Base-by-base conservation (phyloP, 2,797 vertebrate species). In the Cygnus olor region DNA sequence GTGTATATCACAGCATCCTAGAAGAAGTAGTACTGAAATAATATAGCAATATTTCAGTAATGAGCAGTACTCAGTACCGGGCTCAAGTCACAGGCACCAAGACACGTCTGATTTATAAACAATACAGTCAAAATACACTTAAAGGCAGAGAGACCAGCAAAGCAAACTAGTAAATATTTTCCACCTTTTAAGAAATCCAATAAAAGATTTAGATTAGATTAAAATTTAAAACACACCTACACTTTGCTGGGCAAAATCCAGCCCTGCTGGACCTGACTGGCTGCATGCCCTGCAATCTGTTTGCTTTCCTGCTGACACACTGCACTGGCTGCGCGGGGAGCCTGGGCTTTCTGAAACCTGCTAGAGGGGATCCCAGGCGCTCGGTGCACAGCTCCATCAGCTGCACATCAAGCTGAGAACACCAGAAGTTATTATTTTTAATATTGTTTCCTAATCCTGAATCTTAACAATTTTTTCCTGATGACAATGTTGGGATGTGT, bases 81-180 rank as follows among this genome's bases (percentile, higher is more conserved):
- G 15, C 76, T 15, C 10, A 2, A 16, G 71, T 42, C 21, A 3
- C 44, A 16, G 66, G 53, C 44, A 25, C 9, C 53, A 4, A 14
- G 25, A 15, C 1, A 0, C 2, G 10, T 15, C 78, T 32, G 66
- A 71, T 68, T 30, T 5, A 10, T 10, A 53, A 36, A 3, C 12
- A 1, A 0, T 7, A 4, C 3, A 6, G 11, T 6, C 81, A 49
- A 32, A 76, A 69, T 17, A 8, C 57, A 4, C 8, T n/a, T 3
- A 13, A 27, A 53, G 5, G 36, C 47, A 21, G 66, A 57, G 49
- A 42, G 63, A 17, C 56, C 32, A 34, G 60, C 6, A 9, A 63
- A 85, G 78, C 71, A 51, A 38, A 44, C 5, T 2, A 85, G 68
- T 78, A 85, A 89, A 49, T 28, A 32, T 68, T 65, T 83, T 27